Percentiles rank a stretch among this genome's conserved stretches.
Evolutionary conservation across 2,113 vertebrate genomes (phyloP).

Genomic region (Tauraco erythrolophus): DNA sequence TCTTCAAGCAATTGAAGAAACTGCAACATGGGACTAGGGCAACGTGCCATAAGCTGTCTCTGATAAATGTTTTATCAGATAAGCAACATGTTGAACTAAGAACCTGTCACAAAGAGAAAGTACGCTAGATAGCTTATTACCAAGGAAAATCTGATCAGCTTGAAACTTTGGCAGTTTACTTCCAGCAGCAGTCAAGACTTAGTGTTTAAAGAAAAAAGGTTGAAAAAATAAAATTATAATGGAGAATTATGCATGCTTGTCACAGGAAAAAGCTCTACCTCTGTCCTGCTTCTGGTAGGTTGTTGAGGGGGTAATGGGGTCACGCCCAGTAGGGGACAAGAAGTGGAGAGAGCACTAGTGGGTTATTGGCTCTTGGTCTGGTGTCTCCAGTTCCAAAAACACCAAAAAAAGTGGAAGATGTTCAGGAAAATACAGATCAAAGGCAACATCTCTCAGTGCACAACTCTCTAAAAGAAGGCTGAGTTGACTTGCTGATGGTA

Average conservation of each 20-base stretch:
- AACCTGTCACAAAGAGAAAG: background rate
- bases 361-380: background rate
- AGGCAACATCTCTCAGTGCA: background rate
- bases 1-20: background rate
- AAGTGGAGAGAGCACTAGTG: background rate
- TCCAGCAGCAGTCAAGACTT: background rate
- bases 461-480: background rate
- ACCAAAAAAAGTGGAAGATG: background rate
- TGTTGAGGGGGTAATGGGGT: background rate
- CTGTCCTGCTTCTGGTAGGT: background rate
- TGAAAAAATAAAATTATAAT: background rate
- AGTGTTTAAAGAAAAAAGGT: background rate
- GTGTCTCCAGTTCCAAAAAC: background rate
- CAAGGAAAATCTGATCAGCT: background rate
- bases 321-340: background rate
- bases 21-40: background rate
- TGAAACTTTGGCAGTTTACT: background rate
- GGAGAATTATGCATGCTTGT: background rate
- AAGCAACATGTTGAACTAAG: background rate
- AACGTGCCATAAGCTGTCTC: background rate
- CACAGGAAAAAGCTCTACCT: background rate
- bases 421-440: background rate
- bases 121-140: background rate
- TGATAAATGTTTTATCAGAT: slow-evolving; percentile 14
- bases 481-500: background rate